These are phyloP conservation scores for Lasius platythorax DNA, from an alignment of 2,888 invertebrate species.

Conservation along the genomic window DNA sequence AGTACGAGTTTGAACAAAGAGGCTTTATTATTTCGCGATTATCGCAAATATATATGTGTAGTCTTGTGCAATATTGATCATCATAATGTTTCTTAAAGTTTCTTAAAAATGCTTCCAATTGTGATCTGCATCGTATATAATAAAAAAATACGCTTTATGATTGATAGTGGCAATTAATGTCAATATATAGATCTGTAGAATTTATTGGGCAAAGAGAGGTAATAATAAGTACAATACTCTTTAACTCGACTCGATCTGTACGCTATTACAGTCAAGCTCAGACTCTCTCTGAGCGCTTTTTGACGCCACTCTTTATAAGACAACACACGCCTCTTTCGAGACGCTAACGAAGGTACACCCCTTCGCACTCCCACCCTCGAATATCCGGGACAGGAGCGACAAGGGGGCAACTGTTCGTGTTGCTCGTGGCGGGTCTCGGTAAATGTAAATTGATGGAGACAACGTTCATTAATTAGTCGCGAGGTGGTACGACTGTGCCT, in stretches of 20 bases:
- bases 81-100: background rate
- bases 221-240: too few species aligned
- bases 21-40: conserved; percentile 11
- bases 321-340: conserved; percentile 36
- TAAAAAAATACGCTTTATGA: background rate
- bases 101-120: background rate
- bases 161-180: conserved; percentile 1
- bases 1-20: conserved; percentile 21
- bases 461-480: conserved; percentile 85
- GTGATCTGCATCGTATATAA: background rate
- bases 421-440: conserved; percentile 74
- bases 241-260: too few species aligned
- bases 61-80: background rate
- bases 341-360: conserved; percentile 80
- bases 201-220: too few species aligned
- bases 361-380: conserved; percentile 63
- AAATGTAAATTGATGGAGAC: conserved; percentile 85
- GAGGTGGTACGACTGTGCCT: conserved; percentile 78
- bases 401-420: conserved; percentile 50
- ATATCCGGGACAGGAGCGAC: conserved; percentile 26
- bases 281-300: too few species aligned
- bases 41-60: background rate
- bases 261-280: too few species aligned
- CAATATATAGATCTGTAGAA: background rate
- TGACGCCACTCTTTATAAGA: too few species aligned